These are phyloP conservation scores for Caenorhabditis afra DNA, from an alignment of 2,888 invertebrate genomes.

Conservation along the genomic window DNA sequence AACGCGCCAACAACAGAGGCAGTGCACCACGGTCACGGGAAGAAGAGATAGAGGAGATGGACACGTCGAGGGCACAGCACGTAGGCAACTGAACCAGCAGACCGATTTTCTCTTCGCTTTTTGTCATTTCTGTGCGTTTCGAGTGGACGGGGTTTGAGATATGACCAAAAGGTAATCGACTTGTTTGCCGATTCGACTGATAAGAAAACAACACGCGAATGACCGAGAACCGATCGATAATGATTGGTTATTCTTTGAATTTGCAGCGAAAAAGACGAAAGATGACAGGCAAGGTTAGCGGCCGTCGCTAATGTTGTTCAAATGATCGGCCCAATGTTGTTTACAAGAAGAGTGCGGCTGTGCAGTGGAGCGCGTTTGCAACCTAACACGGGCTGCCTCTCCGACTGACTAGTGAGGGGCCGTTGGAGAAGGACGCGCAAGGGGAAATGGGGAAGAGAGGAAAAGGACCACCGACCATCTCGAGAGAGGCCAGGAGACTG, in stretches of 20 bases:
- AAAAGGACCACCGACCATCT: slow-evolving; percentile 4
- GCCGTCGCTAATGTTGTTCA: slow-evolving; percentile 35
- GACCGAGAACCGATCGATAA: slow-evolving; percentile 28
- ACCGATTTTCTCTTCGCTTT: slow-evolving; percentile 16
- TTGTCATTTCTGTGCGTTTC: slow-evolving; percentile 12
- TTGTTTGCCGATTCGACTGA: slow-evolving; percentile 37
- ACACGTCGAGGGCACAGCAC: slow-evolving; percentile 33
- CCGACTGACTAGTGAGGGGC: no score
- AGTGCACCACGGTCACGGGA: slow-evolving; percentile 50
- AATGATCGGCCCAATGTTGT: slow-evolving; percentile 12
- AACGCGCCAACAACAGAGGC: slow-evolving; percentile 14
- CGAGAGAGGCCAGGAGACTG: not conserved
- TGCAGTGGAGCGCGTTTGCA: slow-evolving; percentile 26
- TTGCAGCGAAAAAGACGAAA: slow-evolving; percentile 13
- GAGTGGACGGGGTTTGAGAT: slow-evolving; percentile 9
- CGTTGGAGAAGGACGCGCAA: not conserved
- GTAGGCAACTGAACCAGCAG: slow-evolving; percentile 41
- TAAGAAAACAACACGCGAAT: slow-evolving; percentile 41
- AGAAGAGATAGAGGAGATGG: slow-evolving; percentile 38
- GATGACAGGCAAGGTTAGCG: not conserved
- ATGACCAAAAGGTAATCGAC: slow-evolving; percentile 40
- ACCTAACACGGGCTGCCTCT: no score
- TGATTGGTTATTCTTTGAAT: slow-evolving; percentile 42
- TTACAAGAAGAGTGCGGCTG: not conserved
- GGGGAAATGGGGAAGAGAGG: not conserved